Percentiles rank a stretch among this genome's conserved stretches.
phyloP scores from a whole-genome alignment of 2,888 invertebrate species.

The Argyresthia albistria region DNA sequence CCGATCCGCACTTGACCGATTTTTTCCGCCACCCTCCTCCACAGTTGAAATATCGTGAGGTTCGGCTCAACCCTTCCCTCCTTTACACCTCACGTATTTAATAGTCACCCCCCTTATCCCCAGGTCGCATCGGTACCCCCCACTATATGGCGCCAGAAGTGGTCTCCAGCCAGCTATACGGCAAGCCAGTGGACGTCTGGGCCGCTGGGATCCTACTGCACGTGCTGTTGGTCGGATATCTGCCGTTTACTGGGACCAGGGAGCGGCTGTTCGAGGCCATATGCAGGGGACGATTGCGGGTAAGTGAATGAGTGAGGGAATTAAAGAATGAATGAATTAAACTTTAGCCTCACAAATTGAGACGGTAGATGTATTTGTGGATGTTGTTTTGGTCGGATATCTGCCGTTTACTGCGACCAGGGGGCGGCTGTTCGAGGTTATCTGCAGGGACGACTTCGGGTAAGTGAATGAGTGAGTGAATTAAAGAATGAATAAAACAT shows the following conservation, averaged over 20 bases:
- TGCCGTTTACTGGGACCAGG: slow-evolving; percentile 96
- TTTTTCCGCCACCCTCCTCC: too few relatives aligned
- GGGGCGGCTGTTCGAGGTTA: slow-evolving; percentile 79
- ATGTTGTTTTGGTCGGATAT: too few relatives aligned
- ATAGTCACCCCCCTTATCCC: too few relatives aligned
- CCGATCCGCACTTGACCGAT: too few relatives aligned
- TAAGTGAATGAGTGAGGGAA: slow-evolving; percentile 34
- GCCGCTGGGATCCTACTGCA: slow-evolving; percentile 96
- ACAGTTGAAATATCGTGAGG: too few relatives aligned
- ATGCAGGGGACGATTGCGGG: slow-evolving; percentile 86
- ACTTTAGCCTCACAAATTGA: too few relatives aligned
- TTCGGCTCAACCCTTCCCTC: too few relatives aligned
- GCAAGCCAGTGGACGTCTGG: slow-evolving; percentile 98
- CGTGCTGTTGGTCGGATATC: slow-evolving; percentile 91
- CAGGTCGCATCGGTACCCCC: slow-evolving; percentile 95
- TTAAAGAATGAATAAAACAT: too few relatives aligned
- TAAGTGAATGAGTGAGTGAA: slow-evolving; percentile 34
- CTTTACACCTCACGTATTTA: too few relatives aligned
- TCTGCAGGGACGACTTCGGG: slow-evolving; percentile 87
- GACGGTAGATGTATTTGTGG: too few relatives aligned
- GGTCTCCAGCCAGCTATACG: slow-evolving; percentile 90
- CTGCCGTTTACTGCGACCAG: too few relatives aligned
- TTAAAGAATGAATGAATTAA: too few relatives aligned
- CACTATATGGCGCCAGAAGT: slow-evolving; percentile 99
- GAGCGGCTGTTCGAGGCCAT: slow-evolving; percentile 94